Evolutionary conservation across 1,140 invertebrate genomes (phyloP).

Genomic region (Mycetomoellerius zeteki): DNA sequence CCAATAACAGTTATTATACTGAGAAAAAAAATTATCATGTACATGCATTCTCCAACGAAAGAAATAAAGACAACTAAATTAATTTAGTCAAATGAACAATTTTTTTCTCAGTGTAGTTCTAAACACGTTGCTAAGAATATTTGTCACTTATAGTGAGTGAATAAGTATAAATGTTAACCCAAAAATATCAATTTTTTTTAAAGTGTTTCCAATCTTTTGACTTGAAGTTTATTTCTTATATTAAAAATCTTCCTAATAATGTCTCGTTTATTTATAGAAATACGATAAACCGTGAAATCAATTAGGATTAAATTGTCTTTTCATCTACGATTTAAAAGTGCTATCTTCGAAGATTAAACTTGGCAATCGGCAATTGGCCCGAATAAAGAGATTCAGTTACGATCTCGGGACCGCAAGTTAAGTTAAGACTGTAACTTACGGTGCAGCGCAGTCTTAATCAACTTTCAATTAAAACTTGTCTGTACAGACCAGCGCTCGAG

Average conservation of each 20-base stretch:
- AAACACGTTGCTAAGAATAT: too few relatives aligned
- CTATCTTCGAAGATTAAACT: slow-evolving; percentile 15
- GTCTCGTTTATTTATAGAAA: neutral
- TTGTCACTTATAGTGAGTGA: too few relatives aligned
- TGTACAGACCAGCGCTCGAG: slow-evolving; percentile 30
- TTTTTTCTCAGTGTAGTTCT: too few relatives aligned
- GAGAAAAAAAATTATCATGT: too few relatives aligned
- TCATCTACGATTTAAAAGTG: slow-evolving; percentile 26
- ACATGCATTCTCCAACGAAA: too few relatives aligned
- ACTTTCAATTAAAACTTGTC: slow-evolving; percentile 63
- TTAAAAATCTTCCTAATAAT: neutral
- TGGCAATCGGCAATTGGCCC: slow-evolving; percentile 28
- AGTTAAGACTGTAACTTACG: slow-evolving; percentile 43
- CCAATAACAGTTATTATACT: too few relatives aligned
- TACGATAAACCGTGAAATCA: neutral
- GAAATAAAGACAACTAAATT: too few relatives aligned
- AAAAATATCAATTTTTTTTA: too few relatives aligned
- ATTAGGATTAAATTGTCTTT: slow-evolving; percentile 24
- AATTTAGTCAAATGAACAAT: too few relatives aligned
- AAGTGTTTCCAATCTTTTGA: too few relatives aligned
- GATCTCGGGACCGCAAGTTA: slow-evolving; percentile 22
- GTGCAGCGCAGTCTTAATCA: slow-evolving; percentile 42
- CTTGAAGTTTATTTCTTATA: neutral
- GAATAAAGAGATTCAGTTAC: slow-evolving; percentile 58
- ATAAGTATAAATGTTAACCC: too few relatives aligned